phyloP scores from a whole-genome alignment of 2,113 vertebrate species.

The Paralichthys olivaceus region DNA sequence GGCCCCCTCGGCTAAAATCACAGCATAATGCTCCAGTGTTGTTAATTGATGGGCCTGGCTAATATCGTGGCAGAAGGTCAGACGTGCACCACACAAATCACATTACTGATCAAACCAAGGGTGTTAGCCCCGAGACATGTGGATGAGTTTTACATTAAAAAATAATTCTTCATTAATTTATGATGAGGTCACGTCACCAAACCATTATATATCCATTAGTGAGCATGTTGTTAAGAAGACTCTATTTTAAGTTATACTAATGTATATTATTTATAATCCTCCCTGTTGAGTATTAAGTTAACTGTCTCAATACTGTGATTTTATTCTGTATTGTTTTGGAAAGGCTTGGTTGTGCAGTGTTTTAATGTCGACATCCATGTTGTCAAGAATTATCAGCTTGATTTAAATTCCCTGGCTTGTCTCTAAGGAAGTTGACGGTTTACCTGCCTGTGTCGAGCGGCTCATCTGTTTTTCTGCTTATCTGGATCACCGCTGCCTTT shows the following conservation, averaged over 20 bases:
- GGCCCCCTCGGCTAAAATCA: constrained; percentile 30
- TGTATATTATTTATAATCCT: constrained; percentile 30
- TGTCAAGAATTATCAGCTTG: constrained; percentile 1
- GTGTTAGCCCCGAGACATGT: constrained; percentile 48
- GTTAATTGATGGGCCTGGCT: constrained; percentile 64
- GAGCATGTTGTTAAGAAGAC: constrained; percentile 18
- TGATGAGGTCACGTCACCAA: constrained; percentile 66
- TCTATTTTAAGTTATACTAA: constrained; percentile 17
- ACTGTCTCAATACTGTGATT: neutral
- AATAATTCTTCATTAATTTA: constrained; percentile 59
- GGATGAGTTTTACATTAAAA: constrained; percentile 50
- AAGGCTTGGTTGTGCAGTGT: neutral
- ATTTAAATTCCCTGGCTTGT: constrained; percentile 18
- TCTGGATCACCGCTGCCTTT: constrained; percentile 14
- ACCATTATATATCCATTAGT: constrained; percentile 40
- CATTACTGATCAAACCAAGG: constrained; percentile 55
- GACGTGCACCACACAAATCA: constrained; percentile 48
- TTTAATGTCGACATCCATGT: neutral
- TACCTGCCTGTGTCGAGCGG: constrained; percentile 18
- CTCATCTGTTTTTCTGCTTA: constrained; percentile 16
- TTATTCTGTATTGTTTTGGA: neutral
- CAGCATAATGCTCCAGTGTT: constrained; percentile 40
- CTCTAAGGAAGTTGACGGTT: constrained; percentile 13
- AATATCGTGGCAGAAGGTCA: constrained; percentile 59
- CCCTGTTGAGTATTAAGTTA: constrained; percentile 15